A percentile compares a stretch with the other conserved stretches of the same genome.
Conservation (phyloP, 2,888 invertebrate species). For the Ommatoiulus sabulosus region DNA sequence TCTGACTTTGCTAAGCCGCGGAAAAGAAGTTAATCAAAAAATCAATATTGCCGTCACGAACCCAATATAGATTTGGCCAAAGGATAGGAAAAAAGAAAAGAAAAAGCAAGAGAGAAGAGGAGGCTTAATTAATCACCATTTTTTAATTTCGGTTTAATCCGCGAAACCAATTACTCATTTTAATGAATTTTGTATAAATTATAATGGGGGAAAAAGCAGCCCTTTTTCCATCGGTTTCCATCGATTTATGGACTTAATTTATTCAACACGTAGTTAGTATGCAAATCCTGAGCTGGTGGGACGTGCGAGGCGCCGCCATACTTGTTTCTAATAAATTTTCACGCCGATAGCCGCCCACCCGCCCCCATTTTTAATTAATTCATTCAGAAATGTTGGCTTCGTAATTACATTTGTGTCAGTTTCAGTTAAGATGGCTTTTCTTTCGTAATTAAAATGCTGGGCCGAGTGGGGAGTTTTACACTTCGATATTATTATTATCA, state of each 20-base stretch:
- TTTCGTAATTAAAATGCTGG: constrained; percentile 35
- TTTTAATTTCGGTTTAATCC: constrained; percentile 32
- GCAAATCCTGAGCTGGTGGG: constrained; percentile 2
- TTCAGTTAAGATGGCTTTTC: constrained; percentile 51
- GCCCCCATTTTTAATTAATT: constrained; percentile 52
- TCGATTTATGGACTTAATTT: constrained; percentile 50
- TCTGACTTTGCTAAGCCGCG: neutral
- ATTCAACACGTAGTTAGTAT: constrained; percentile 52
- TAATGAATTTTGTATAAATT: constrained; percentile 40
- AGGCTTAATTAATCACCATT: constrained; percentile 20
- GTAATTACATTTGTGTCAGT: constrained; percentile 51
- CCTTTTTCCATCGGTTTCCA: constrained; percentile 24
- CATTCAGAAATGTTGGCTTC: constrained; percentile 38
- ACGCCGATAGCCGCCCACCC: neutral
- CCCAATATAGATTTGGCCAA: neutral
- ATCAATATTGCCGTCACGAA: constrained; percentile 2
- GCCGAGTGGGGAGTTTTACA: neutral
- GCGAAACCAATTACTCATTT: constrained; percentile 52
- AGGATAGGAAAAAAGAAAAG: neutral
- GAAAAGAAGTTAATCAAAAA: neutral
- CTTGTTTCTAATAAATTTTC: constrained; percentile 46
- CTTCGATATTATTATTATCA: constrained; percentile 20
- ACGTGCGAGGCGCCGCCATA: constrained; percentile 10
- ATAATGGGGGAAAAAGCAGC: neutral
- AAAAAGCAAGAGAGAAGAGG: neutral